These are phyloP conservation scores for Siphamia tubifer DNA, from an alignment of 2,113 vertebrate genomes.

Conservation along the genomic window DNA sequence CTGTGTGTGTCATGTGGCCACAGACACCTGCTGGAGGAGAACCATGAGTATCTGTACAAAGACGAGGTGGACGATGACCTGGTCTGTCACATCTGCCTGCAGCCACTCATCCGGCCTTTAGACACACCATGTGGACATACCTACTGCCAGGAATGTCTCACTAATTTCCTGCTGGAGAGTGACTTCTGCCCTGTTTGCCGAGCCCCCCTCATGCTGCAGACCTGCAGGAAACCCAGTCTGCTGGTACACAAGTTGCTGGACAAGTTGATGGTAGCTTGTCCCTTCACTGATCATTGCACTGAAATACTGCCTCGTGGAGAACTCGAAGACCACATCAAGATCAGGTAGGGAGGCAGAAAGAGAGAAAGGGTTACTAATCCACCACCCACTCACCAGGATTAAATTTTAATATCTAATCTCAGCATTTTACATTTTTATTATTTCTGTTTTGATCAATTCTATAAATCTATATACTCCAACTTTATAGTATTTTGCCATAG, in stretches of 20 bases:
- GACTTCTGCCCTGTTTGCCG: slow-evolving; percentile 97
- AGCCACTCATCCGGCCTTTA: slow-evolving; percentile 89
- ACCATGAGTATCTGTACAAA: slow-evolving; percentile 89
- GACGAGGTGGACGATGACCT: slow-evolving; percentile 95
- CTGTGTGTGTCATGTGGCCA: slow-evolving; percentile 89
- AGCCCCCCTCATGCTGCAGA: slow-evolving; percentile 85
- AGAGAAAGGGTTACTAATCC: no score
- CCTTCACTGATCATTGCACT: slow-evolving; percentile 87
- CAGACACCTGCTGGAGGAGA: slow-evolving; percentile 86
- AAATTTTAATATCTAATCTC: no score
- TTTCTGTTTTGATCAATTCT: no score
- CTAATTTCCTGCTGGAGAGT: slow-evolving; percentile 92
- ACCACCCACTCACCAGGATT: no score
- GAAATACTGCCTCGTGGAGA: slow-evolving; percentile 84
- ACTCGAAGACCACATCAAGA: slow-evolving; percentile 88
- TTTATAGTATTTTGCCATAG: no score
- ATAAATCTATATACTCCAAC: no score
- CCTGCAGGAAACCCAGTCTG: slow-evolving; percentile 91
- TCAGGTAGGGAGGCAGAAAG: slow-evolving; percentile 79
- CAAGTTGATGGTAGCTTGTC: slow-evolving; percentile 91
- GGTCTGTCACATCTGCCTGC: slow-evolving; percentile 94
- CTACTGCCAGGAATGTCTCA: slow-evolving; percentile 93
- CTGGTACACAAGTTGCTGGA: slow-evolving; percentile 94
- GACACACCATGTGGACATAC: slow-evolving; percentile 98
- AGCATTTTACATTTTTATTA: no score